A percentile compares a stretch with the other conserved stretches of the same genome.
phyloP scores from a whole-genome alignment of 2,888 invertebrate species.

The Noctua pronuba region DNA sequence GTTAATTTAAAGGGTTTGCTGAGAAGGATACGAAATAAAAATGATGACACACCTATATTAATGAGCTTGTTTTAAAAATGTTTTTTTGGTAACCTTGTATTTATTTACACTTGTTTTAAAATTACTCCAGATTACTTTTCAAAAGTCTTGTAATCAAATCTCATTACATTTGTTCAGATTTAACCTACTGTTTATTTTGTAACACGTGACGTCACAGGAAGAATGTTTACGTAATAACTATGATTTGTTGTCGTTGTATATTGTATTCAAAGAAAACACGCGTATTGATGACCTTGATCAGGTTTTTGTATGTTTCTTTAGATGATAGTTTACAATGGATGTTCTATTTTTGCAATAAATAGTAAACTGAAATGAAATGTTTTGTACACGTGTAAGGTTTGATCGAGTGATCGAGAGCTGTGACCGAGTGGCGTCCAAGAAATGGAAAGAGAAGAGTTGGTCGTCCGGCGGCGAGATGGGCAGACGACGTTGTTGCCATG shows the following conservation, averaged over 20 bases:
- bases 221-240: slow-evolving; percentile 40
- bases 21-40: too few species aligned
- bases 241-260: slow-evolving; percentile 30
- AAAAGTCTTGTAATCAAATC: background rate
- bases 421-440: too few species aligned
- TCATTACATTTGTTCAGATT: background rate
- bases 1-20: too few species aligned
- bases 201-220: slow-evolving; percentile 10
- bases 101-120: background rate
- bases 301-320: slow-evolving; percentile 11
- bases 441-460: too few species aligned
- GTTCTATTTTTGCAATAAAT: slow-evolving; percentile 18
- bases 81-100: too few species aligned
- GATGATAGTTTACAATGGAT: slow-evolving; percentile 1
- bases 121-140: background rate
- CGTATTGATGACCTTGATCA: slow-evolving; percentile 10
- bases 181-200: background rate
- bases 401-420: too few species aligned
- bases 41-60: too few species aligned
- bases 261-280: slow-evolving; percentile 36
- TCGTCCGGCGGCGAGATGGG: too few species aligned
- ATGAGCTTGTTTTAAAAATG: too few species aligned
- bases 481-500: too few species aligned
- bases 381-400: background rate
- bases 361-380: background rate